phyloP scores from a whole-genome alignment of 2,113 vertebrate species.

The Syngnathoides biaculeatus region DNA sequence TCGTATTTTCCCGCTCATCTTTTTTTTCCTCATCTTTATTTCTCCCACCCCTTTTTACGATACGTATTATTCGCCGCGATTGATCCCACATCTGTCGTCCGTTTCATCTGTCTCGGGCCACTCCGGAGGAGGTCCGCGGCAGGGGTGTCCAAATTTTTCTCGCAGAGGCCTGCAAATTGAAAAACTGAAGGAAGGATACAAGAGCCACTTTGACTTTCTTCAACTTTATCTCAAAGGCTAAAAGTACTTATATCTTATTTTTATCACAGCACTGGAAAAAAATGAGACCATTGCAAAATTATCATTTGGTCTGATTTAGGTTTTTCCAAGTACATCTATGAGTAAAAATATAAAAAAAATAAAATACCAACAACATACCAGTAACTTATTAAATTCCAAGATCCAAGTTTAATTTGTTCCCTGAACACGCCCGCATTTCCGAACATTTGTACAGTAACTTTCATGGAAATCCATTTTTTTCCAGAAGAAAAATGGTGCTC shows the following conservation, averaged over 20 bases:
- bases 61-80: constrained; percentile 16
- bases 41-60: constrained; percentile 6
- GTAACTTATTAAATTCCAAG: no score
- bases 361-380: no score
- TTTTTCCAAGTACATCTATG: no score
- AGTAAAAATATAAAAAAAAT: no score
- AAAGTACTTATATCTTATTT: neutral
- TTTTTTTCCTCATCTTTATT: constrained; percentile 10
- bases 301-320: no score
- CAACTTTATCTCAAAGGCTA: neutral
- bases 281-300: neutral
- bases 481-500: no score
- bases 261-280: neutral
- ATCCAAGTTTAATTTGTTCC: no score
- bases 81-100: constrained; percentile 14
- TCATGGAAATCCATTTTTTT: no score
- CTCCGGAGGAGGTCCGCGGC: neutral
- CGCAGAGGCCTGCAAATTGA: neutral
- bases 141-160: neutral
- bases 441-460: no score
- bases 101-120: neutral
- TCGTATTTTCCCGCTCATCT: constrained; percentile 25
- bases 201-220: neutral
- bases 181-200: neutral
- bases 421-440: no score